These are phyloP conservation scores for Enteromius paludinosus DNA, from an alignment of 2,797 vertebrate species.

Conservation along the genomic window DNA sequence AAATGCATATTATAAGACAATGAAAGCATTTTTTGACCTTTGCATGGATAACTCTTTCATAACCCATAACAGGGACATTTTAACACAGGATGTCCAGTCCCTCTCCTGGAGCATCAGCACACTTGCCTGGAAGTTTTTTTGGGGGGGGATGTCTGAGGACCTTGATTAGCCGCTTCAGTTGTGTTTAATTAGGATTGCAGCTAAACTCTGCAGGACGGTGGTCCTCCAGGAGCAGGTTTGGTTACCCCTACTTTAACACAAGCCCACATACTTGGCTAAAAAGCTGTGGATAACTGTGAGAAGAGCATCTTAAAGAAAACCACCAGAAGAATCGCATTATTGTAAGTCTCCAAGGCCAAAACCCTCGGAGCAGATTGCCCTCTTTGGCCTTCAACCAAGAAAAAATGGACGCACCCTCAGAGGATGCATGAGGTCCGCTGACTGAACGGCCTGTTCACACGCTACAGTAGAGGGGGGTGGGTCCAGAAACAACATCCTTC, in stretches of 20 bases:
- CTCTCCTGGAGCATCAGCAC: not conserved
- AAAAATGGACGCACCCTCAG: slow-evolving; percentile 52
- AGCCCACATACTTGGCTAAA: not conserved
- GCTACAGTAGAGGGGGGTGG: slow-evolving; percentile 37
- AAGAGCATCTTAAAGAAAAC: not conserved
- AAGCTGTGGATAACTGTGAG: not conserved
- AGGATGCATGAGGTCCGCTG: slow-evolving; percentile 55
- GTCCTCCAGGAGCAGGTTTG: not conserved
- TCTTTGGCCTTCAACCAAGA: slow-evolving; percentile 54
- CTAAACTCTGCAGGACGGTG: not conserved
- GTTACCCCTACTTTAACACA: not conserved
- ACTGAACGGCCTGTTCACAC: slow-evolving; percentile 60
- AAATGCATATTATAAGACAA: too few species aligned
- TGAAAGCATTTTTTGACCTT: too few species aligned
- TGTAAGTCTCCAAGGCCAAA: not conserved
- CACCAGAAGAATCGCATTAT: not conserved
- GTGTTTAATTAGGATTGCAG: not conserved
- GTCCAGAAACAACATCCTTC: slow-evolving; percentile 63
- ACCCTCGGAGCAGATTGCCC: slow-evolving; percentile 37
- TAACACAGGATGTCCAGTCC: not conserved
- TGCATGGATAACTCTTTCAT: too few species aligned
- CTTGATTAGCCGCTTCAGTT: not conserved
- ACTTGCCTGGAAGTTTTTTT: not conserved
- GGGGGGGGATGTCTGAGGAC: not conserved
- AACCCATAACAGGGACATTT: too few species aligned